Percentiles rank a stretch among this genome's conserved stretches.
Conservation (phyloP, 2,797 vertebrate genomes). For the Corythornis leucogaster region DNA sequence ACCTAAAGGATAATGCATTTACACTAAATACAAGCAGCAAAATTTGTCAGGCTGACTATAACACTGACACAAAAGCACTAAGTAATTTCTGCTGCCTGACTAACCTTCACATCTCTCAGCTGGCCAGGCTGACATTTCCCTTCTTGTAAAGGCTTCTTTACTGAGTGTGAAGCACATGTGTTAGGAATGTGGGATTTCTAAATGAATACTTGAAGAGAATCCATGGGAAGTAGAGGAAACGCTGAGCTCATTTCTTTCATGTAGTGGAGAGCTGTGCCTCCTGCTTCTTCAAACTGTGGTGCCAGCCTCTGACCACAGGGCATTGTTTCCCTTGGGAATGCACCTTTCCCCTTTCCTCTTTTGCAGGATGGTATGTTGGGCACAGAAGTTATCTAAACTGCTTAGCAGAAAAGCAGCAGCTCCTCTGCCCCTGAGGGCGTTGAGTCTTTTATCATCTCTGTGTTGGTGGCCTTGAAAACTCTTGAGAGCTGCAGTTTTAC, state of each 20-base stretch:
- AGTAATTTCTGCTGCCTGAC: background rate
- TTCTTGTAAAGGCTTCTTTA: background rate
- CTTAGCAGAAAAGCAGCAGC: background rate
- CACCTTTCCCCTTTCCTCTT: background rate
- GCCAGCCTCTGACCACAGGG: background rate
- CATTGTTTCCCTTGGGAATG: background rate
- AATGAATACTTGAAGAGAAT: background rate
- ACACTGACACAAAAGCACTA: background rate
- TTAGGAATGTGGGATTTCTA: background rate
- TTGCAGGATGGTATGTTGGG: background rate
- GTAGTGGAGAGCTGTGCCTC: background rate
- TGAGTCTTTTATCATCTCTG: background rate
- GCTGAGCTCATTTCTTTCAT: background rate
- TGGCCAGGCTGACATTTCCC: background rate
- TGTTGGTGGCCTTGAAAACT: background rate
- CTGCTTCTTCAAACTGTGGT: background rate
- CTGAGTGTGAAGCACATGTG: background rate
- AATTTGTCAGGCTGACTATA: background rate
- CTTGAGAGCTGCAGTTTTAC: background rate
- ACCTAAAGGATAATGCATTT: background rate
- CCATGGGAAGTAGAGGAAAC: background rate
- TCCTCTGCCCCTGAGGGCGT: accelerated
- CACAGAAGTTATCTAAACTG: background rate
- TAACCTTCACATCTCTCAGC: background rate
- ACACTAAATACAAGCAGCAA: background rate